Evolutionary conservation across 2,113 vertebrate genomes (phyloP).

Genomic region (Haemorhous mexicanus): DNA sequence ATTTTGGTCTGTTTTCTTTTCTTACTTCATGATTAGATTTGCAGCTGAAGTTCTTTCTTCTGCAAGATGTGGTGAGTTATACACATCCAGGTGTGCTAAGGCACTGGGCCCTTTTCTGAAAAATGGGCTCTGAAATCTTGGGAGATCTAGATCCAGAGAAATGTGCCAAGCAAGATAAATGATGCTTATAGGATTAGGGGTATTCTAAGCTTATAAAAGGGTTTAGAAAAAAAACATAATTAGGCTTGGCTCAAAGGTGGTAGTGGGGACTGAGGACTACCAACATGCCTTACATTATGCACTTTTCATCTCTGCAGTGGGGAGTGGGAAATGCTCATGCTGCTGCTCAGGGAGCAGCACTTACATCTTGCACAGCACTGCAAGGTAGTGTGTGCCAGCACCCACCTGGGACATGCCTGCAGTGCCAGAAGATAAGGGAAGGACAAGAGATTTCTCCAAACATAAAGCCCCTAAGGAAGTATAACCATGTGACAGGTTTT

Average conservation of each 20-base stretch:
- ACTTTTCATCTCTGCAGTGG: neutral
- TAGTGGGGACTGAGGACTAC: neutral
- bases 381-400: neutral
- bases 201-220: neutral
- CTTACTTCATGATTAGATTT: neutral
- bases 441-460: neutral
- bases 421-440: neutral
- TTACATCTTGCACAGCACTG: neutral
- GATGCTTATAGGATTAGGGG: neutral
- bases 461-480: neutral
- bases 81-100: neutral
- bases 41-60: neutral
- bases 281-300: neutral
- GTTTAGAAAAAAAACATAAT: neutral
- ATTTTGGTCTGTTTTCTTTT: neutral
- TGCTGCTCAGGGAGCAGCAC: neutral
- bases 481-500: neutral
- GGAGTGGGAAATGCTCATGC: neutral
- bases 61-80: neutral
- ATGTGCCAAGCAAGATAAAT: neutral
- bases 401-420: neutral
- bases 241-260: neutral
- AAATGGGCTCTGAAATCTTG: neutral
- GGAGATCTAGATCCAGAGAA: neutral
- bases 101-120: neutral